Evolutionary conservation across 2,888 invertebrate species (phyloP).

Genomic region (Dasysyrphus albostriatus): DNA sequence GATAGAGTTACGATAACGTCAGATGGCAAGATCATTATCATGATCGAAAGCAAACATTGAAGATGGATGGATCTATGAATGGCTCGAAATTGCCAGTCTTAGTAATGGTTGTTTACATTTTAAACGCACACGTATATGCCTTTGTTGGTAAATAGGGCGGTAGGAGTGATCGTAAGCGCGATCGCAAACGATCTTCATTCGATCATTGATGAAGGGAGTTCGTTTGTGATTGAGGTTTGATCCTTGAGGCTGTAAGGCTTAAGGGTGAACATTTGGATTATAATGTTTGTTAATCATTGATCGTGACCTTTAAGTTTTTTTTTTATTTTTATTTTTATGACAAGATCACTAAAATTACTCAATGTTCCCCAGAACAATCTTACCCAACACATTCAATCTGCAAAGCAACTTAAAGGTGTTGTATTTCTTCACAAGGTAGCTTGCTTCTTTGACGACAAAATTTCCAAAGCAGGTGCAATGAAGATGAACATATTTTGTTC

Average conservation of each 20-base stretch:
- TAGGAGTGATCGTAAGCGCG: slow-evolving; percentile 26
- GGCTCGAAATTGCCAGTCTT: slow-evolving; percentile 63
- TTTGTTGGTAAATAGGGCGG: slow-evolving; percentile 35
- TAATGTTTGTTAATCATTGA: slow-evolving; percentile 26
- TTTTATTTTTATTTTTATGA: slow-evolving; percentile 1
- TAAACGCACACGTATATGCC: not conserved
- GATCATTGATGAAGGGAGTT: slow-evolving; percentile 37
- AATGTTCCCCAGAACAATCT: slow-evolving; percentile 25
- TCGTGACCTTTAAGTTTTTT: slow-evolving; percentile 1
- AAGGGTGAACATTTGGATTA: slow-evolving; percentile 10
- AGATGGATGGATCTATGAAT: slow-evolving; percentile 73
- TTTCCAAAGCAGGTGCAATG: slow-evolving; percentile 1
- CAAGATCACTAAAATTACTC: slow-evolving; percentile 24
- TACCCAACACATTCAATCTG: not conserved
- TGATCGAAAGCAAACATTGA: slow-evolving; percentile 60
- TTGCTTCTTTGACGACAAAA: not conserved
- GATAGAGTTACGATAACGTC: slow-evolving; percentile 49
- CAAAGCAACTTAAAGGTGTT: slow-evolving; percentile 41
- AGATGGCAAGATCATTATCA: slow-evolving; percentile 69
- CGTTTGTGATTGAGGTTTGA: not conserved
- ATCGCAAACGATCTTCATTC: slow-evolving; percentile 51
- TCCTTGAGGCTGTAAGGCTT: slow-evolving; percentile 3
- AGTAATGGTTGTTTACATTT: slow-evolving; percentile 64
- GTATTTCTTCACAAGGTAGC: not conserved
- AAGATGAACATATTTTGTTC: not conserved